These are phyloP conservation scores for Martes martes DNA, from an alignment of 2,113 vertebrate species.

Conservation along the genomic window DNA sequence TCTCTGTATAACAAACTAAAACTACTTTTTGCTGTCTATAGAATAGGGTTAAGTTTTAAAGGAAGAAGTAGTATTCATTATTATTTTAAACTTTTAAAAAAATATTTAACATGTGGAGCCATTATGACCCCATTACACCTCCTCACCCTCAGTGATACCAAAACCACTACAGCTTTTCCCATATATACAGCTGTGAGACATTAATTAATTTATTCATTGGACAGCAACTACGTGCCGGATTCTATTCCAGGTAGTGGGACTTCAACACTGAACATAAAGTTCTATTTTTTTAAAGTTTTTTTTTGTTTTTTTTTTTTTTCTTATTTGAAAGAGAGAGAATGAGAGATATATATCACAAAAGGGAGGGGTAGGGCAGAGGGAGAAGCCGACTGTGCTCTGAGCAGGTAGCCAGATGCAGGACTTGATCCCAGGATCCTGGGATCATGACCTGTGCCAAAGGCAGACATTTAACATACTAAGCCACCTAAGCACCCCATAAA, in stretches of 20 bases:
- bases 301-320: too few relatives aligned
- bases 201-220: background rate
- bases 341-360: background rate
- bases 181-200: background rate
- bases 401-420: background rate
- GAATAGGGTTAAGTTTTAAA: background rate
- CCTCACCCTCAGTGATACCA: background rate
- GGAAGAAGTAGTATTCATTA: background rate
- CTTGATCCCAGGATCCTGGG: background rate
- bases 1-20: background rate
- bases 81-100: background rate
- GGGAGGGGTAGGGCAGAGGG: background rate
- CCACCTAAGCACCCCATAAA: background rate
- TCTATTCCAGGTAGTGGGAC: background rate
- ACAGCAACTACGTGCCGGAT: background rate
- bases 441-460: background rate
- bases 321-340: background rate
- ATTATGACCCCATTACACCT: background rate
- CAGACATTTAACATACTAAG: background rate
- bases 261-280: background rate
- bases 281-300: background rate
- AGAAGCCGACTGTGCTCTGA: background rate
- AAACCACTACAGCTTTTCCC: background rate
- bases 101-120: background rate
- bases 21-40: slow-evolving; percentile 54